phyloP scores from a whole-genome alignment of 2,888 invertebrate genomes.

The Eupithecia dodoneata region DNA sequence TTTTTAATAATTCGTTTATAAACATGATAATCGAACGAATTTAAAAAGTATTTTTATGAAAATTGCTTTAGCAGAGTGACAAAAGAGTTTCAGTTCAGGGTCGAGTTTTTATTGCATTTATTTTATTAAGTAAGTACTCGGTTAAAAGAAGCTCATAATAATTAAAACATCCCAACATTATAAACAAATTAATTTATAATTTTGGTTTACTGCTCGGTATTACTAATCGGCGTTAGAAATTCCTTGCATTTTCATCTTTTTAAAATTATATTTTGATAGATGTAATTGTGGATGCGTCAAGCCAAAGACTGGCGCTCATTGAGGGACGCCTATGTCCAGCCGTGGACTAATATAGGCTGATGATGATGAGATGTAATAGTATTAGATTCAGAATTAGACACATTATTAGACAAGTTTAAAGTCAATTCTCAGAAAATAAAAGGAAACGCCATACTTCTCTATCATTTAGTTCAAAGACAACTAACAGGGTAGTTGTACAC shows the following conservation, averaged over 20 bases:
- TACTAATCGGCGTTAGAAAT: background rate
- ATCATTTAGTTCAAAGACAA: conserved; percentile 54
- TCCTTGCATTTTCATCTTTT: background rate
- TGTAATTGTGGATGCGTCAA: background rate
- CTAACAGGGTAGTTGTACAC: conserved; percentile 64
- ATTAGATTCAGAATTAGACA: background rate
- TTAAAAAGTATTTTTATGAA: conserved; percentile 25
- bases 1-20: conserved; percentile 11
- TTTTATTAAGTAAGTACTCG: background rate
- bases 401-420: background rate
- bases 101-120: background rate
- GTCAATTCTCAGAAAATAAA: conserved; percentile 2
- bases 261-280: background rate
- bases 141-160: too few relatives aligned
- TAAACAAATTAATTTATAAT: too few relatives aligned
- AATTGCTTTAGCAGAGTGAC: conserved; percentile 13
- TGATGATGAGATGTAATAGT: too few relatives aligned
- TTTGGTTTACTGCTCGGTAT: too few relatives aligned
- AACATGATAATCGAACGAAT: conserved; percentile 16
- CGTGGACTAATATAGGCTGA: too few relatives aligned
- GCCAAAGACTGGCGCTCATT: too few relatives aligned
- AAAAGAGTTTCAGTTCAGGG: background rate
- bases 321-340: too few relatives aligned
- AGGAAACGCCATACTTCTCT: background rate
- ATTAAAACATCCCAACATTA: too few relatives aligned